Evolutionary conservation across 1,140 invertebrate genomes (phyloP), one percentile per base, ranked within the genome.

Genomic region (Cydia amplana): DNA sequence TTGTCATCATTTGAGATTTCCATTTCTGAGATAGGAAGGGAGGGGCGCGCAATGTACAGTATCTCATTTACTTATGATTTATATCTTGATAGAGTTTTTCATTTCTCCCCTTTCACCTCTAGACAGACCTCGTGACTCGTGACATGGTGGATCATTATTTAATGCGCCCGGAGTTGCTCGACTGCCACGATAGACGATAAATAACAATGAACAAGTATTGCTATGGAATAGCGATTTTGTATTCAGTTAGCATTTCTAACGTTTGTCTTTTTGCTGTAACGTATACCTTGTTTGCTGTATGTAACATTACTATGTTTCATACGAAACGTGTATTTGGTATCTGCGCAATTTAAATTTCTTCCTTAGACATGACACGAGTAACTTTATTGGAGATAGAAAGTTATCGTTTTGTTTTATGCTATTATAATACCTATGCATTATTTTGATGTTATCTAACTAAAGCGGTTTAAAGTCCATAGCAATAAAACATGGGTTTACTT

Each of bases 1-100:
- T 70, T 70, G 65, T 70, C 65, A 70, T 70, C 65, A 36, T 70
- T 70, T 70, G 65, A 36, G 65, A 70, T 70, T 70, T 70, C 65
- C 36, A 70, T 70, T 70, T 70, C 32, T 70, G 65, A 70, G 65
- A 70, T 70, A 70, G 65, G 65, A 70, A 70, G 65, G 65, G 65
- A 70, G 65, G 64, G 16, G 65, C 32, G 65, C 55, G 20, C 18
- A 20, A 18, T 70, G 36, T 40, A 70, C 65, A 36, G 28, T 67
- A 67, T 70, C 65, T 70, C 65, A 70, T 70, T 70, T 70, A 70
- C 65, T 70, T 70, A 70, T 70, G 65, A 70, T 70, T 70, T 70
- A 70, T 70, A 70, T 70, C 65, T 70, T 16, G 65, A 70, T 70
- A 70, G 65, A 70, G 65, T 70, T 70, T 70, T 70, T 32, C 65